Evolutionary conservation across 2,113 vertebrate genomes (phyloP).

Genomic region (Tachysurus fulvidraco): DNA sequence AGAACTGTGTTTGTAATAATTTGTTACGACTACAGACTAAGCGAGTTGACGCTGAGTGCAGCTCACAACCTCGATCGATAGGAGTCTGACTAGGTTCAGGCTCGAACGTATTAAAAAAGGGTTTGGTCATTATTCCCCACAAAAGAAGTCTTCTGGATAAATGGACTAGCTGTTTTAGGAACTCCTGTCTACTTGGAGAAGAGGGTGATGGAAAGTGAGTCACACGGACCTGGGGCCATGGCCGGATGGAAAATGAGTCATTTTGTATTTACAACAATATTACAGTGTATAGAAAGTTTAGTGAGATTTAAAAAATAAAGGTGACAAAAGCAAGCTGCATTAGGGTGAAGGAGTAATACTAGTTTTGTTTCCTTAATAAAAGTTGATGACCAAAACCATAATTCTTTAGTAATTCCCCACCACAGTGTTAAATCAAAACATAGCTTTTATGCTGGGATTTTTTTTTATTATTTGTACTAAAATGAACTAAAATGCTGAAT

Average conservation of each 20-base stretch:
- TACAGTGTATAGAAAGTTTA: not conserved
- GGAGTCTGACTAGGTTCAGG: not conserved
- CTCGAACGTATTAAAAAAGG: not conserved
- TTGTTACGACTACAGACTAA: not conserved
- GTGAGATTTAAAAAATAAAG: not conserved
- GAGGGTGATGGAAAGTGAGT: conserved; percentile 3
- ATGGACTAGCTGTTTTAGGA: not conserved
- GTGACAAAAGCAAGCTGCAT: not conserved
- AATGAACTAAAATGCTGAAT: not conserved
- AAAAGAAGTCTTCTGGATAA: not conserved
- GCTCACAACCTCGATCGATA: not conserved
- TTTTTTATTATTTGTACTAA: not conserved
- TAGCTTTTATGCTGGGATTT: not conserved
- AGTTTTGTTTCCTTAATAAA: no score
- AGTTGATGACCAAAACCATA: no score
- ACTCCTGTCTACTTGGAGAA: not conserved
- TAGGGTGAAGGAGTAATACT: not conserved
- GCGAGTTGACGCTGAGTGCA: not conserved
- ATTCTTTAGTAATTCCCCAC: not conserved
- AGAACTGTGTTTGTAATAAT: not conserved
- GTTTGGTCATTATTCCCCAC: not conserved
- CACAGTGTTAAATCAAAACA: not conserved
- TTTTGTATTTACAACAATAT: not conserved
- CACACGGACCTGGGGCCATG: not conserved
- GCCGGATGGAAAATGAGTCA: not conserved